phyloP scores from a whole-genome alignment of 2,113 vertebrate species.

The Xyrauchen texanus region DNA sequence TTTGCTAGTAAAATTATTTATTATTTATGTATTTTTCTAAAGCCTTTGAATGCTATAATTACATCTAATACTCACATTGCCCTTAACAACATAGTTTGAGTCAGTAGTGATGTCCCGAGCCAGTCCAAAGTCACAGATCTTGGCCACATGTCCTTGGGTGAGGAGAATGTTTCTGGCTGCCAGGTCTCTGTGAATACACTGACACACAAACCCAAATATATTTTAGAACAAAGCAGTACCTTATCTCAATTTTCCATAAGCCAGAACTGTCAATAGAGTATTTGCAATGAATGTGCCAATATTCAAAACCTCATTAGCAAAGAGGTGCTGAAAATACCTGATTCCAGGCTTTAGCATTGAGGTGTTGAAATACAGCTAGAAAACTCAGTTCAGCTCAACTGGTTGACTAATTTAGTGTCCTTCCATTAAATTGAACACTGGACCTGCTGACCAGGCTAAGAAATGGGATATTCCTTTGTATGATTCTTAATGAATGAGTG shows the following conservation, averaged over 20 bases:
- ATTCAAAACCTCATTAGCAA: conserved; percentile 28
- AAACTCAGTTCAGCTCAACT: background rate
- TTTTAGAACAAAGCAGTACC: background rate
- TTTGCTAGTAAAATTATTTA: no score
- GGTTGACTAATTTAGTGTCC: conserved; percentile 3
- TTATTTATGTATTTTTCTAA: no score
- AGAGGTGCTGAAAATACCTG: background rate
- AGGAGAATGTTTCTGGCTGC: conserved; percentile 97
- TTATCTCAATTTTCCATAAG: background rate
- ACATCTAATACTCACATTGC: conserved; percentile 86
- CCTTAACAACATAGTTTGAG: conserved; percentile 98
- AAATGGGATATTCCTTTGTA: conserved; percentile 32
- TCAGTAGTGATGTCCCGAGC: conserved; percentile 97
- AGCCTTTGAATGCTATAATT: no score
- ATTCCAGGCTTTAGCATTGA: no score
- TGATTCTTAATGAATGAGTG: conserved; percentile 13
- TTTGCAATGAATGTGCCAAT: background rate
- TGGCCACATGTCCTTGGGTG: conserved; percentile 93
- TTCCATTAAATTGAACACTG: conserved; percentile 1
- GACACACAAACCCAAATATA: conserved; percentile 24
- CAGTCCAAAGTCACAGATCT: conserved; percentile 98
- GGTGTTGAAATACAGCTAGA: no score
- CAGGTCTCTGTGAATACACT: conserved; percentile 98
- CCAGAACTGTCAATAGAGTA: background rate
- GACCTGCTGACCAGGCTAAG: conserved; percentile 50